phyloP scores from a whole-genome alignment of 2,113 vertebrate species.

The Pseudopipra pipra region DNA sequence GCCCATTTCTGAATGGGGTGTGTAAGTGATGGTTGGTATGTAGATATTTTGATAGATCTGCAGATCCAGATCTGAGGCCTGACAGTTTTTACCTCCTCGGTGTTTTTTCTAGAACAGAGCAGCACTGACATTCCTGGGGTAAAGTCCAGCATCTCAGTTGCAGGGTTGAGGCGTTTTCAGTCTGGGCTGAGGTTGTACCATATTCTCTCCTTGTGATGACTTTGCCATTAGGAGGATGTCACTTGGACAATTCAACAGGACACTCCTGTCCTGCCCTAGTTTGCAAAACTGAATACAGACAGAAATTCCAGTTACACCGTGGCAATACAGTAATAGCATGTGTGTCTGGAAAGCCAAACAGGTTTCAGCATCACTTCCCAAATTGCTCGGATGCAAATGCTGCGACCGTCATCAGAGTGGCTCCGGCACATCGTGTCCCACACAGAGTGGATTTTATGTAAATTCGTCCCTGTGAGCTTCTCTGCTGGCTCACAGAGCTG shows the following conservation, averaged over 20 bases:
- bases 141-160: fast-evolving
- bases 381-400: not conserved
- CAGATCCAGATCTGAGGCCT: not conserved
- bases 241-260: not conserved
- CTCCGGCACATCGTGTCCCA: not conserved
- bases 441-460: not conserved
- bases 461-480: not conserved
- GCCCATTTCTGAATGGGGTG: not conserved
- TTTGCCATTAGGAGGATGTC: not conserved
- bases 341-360: not conserved
- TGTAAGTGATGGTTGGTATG: not conserved
- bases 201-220: not conserved
- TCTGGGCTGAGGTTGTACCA: not conserved
- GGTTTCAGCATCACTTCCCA: not conserved
- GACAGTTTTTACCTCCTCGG: not conserved
- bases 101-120: not conserved
- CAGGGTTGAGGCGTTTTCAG: not conserved
- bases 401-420: not conserved
- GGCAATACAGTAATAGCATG: fast-evolving
- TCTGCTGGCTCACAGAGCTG: not conserved
- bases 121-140: not conserved
- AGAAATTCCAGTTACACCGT: not conserved
- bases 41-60: not conserved
- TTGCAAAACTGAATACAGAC: not conserved
- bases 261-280: not conserved